Percentiles rank a stretch among this genome's conserved stretches.
Evolutionary conservation across 2,888 invertebrate species (phyloP).

Genomic region (Dermolepida albohirtum): DNA sequence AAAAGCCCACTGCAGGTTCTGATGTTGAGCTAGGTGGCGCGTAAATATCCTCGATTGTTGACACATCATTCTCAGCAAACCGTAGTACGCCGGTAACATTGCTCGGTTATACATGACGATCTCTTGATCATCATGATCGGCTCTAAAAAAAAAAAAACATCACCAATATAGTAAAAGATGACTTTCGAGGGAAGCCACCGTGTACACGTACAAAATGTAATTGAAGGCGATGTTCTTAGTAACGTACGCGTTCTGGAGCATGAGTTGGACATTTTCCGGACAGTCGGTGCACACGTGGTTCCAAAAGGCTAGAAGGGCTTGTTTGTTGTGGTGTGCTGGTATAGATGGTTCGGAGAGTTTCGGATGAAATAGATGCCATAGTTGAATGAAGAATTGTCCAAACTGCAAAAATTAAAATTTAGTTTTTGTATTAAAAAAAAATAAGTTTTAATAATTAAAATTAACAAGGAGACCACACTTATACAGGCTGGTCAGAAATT

Average conservation of each 20-base stretch:
- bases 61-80: conserved; percentile 89
- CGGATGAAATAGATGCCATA: conserved; percentile 96
- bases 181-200: conserved; percentile 32
- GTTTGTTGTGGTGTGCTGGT: conserved; percentile 79
- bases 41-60: conserved; percentile 89
- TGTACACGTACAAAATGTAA: conserved; percentile 90
- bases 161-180: background rate
- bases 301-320: conserved; percentile 92
- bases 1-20: conserved; percentile 97
- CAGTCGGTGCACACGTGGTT: conserved; percentile 93
- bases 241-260: conserved; percentile 87
- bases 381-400: conserved; percentile 89
- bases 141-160: conserved; percentile 68
- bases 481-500: no score
- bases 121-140: conserved; percentile 96
- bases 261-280: conserved; percentile 90
- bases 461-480: no score
- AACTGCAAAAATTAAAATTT: conserved; percentile 70
- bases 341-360: conserved; percentile 94
- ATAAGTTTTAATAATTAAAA: no score
- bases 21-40: conserved; percentile 88
- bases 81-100: conserved; percentile 94
- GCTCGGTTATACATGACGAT: conserved; percentile 93
- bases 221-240: conserved; percentile 96
- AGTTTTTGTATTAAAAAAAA: no score